Evolutionary conservation across 64 coral and sea anemone species (phyloP).

Genomic region (Catalaphyllia jardinei): DNA sequence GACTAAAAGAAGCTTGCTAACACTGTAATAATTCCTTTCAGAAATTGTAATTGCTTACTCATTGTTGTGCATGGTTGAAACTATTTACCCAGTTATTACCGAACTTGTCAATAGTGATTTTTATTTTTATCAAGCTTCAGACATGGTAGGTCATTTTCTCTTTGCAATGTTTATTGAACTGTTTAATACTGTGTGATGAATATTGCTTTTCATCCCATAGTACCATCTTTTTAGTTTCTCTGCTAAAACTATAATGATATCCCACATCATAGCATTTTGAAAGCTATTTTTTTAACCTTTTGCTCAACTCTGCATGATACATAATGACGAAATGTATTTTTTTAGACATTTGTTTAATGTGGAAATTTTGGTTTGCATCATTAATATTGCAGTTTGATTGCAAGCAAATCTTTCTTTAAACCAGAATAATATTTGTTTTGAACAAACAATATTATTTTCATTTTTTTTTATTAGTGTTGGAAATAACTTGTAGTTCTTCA

Average conservation of each 20-base stretch:
- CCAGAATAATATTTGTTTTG: background rate
- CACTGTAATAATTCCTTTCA: background rate
- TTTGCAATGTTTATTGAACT: background rate
- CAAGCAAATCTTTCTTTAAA: background rate
- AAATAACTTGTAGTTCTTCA: background rate
- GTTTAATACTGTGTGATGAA: background rate
- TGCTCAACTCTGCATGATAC: background rate
- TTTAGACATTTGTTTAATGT: background rate
- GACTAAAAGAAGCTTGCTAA: background rate
- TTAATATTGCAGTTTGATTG: background rate
- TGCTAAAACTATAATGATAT: background rate
- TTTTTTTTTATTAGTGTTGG: background rate
- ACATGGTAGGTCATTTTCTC: background rate
- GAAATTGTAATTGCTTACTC: background rate
- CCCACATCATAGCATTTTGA: background rate
- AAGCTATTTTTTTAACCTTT: background rate
- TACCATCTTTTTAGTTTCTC: background rate
- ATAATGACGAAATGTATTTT: background rate
- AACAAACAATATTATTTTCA: background rate
- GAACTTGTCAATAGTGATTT: background rate
- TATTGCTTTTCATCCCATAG: background rate
- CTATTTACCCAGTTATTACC: background rate
- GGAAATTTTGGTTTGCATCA: background rate
- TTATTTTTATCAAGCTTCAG: conserved; percentile 20
- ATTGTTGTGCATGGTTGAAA: background rate